phyloP scores from a whole-genome alignment of 2,797 vertebrate genomes.

The Merluccius polli region DNA sequence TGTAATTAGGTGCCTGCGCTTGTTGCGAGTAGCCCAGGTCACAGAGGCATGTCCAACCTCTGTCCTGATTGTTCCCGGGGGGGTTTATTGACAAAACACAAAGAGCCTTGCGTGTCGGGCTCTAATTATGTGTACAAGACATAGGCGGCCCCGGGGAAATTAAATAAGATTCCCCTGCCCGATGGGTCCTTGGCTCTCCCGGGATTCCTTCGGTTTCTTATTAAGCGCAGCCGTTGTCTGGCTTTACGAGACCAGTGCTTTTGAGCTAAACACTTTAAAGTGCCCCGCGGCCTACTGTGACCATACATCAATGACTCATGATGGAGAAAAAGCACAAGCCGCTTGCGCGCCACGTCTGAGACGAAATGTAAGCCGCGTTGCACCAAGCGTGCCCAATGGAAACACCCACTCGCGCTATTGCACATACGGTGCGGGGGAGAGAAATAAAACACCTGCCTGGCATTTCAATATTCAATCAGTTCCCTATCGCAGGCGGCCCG shows the following conservation, averaged over 20 bases:
- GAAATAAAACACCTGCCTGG: slow-evolving; percentile 49
- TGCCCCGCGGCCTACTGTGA: slow-evolving; percentile 50
- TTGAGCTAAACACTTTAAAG: slow-evolving; percentile 73
- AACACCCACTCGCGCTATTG: too few species aligned
- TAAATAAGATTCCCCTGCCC: slow-evolving; percentile 97
- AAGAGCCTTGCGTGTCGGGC: slow-evolving; percentile 87
- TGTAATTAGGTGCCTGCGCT: slow-evolving; percentile 89
- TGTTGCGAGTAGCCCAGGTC: slow-evolving; percentile 89
- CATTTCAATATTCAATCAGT: slow-evolving; percentile 39
- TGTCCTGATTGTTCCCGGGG: slow-evolving; percentile 92
- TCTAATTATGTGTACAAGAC: slow-evolving; percentile 99
- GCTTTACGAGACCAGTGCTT: slow-evolving; percentile 87
- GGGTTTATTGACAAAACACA: slow-evolving; percentile 97
- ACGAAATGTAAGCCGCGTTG: neutral
- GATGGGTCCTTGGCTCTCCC: slow-evolving; percentile 84
- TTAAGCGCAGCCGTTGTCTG: slow-evolving; percentile 93
- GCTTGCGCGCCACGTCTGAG: neutral
- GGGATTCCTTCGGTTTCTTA: slow-evolving; percentile 94
- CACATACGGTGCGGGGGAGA: neutral
- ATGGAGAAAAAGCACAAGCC: slow-evolving; percentile 35
- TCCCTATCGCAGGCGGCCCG: slow-evolving; percentile 26
- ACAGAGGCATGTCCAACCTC: slow-evolving; percentile 95
- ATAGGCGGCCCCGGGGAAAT: slow-evolving; percentile 93
- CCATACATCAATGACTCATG: slow-evolving; percentile 59
- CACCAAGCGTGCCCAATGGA: neutral